phyloP scores from a whole-genome alignment of 2,797 vertebrate species.

The Muraenolepis orangiensis region DNA sequence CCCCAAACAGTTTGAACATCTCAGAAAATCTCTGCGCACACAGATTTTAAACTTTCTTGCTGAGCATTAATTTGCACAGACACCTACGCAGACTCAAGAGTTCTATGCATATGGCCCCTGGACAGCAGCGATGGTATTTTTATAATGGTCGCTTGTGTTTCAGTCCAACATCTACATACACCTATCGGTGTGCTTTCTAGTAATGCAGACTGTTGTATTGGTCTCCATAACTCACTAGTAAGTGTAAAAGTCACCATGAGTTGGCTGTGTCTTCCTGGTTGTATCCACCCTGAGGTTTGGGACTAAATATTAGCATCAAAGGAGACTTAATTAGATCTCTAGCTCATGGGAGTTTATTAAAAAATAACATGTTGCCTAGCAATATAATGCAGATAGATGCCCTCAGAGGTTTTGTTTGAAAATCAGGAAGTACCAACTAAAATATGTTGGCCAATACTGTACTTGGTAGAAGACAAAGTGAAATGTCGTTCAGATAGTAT shows the following conservation, averaged over 20 bases:
- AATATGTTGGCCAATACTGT: background rate
- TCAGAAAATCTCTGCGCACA: too few relatives aligned
- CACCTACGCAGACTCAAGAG: too few relatives aligned
- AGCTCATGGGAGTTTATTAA: background rate
- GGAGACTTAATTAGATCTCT: slow-evolving; percentile 4
- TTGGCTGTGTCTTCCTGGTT: background rate
- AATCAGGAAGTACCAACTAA: slow-evolving; percentile 13
- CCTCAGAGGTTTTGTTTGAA: background rate
- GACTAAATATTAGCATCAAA: slow-evolving; percentile 4
- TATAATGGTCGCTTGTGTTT: background rate
- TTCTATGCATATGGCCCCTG: too few relatives aligned
- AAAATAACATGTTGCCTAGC: slow-evolving; percentile 5
- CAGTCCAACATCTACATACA: background rate
- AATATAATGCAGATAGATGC: slow-evolving; percentile 1
- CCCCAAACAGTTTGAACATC: too few relatives aligned
- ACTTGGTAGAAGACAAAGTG: background rate
- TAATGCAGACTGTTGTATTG: background rate
- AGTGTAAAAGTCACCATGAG: background rate
- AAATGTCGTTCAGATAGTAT: background rate
- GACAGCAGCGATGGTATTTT: too few relatives aligned
- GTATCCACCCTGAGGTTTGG: slow-evolving; percentile 10
- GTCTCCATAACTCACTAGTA: background rate
- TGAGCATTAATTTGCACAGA: too few relatives aligned
- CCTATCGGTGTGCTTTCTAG: background rate
- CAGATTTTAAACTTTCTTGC: too few relatives aligned